Percentiles rank a stretch among this genome's conserved stretches.
Conservation (phyloP, 2,888 invertebrate species). For the Parelbella ahira region DNA sequence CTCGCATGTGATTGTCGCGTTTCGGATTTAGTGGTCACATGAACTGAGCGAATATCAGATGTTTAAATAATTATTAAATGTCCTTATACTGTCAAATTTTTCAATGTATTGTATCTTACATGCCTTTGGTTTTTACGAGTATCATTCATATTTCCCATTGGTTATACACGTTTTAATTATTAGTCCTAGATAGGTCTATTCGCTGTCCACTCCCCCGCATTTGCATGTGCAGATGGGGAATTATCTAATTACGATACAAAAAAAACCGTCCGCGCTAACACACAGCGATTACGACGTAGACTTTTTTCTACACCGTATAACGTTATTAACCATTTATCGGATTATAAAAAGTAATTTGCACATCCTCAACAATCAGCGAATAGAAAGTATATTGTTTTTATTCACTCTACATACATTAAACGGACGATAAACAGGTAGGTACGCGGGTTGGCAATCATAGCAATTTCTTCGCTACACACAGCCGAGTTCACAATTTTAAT, state of each 20-base stretch:
- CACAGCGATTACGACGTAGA: slow-evolving; percentile 35
- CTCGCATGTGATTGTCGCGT: slow-evolving; percentile 26
- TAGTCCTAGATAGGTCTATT: no score
- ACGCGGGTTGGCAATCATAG: slow-evolving; percentile 52
- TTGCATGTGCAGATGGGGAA: no score
- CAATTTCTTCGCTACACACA: slow-evolving; percentile 56
- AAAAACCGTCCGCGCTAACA: slow-evolving; percentile 30
- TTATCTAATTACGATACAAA: slow-evolving; percentile 13
- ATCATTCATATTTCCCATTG: no score
- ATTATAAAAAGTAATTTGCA: slow-evolving; percentile 48
- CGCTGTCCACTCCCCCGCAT: no score
- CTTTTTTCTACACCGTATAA: slow-evolving; percentile 33
- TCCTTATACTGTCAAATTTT: no score
- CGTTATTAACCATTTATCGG: slow-evolving; percentile 54
- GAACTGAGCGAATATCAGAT: not conserved
- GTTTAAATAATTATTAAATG: no score
- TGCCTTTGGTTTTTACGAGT: no score
- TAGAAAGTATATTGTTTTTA: slow-evolving; percentile 53
- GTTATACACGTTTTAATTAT: no score
- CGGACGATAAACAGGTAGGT: slow-evolving; percentile 45
- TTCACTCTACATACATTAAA: slow-evolving; percentile 43
- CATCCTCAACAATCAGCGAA: slow-evolving; percentile 47
- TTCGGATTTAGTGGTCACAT: slow-evolving; percentile 7
- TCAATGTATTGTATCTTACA: no score
- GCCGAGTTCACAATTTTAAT: slow-evolving; percentile 61